phyloP scores from a whole-genome alignment of 2,113 vertebrate species.

The Zapornia atra region DNA sequence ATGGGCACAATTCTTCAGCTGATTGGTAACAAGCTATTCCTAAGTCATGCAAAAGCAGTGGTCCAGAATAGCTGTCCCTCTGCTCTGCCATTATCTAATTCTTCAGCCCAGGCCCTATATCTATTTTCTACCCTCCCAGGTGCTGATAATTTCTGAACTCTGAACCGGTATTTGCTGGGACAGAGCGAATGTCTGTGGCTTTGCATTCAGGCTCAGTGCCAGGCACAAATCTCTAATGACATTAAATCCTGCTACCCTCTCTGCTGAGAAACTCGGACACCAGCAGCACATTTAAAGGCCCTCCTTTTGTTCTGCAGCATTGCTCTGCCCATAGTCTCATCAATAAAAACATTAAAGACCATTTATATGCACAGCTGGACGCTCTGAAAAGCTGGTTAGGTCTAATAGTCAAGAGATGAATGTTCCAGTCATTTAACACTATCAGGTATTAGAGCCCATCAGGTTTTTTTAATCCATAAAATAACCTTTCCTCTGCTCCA shows the following conservation, averaged over 20 bases:
- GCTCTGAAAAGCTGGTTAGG: neutral
- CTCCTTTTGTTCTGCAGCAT: neutral
- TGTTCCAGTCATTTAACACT: neutral
- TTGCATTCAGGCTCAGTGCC: neutral
- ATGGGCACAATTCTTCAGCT: neutral
- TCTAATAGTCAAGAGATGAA: neutral
- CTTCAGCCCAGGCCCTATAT: neutral
- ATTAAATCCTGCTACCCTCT: neutral
- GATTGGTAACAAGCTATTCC: neutral
- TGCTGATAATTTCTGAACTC: neutral
- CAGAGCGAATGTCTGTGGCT: neutral
- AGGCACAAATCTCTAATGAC: slow-evolving; percentile 11
- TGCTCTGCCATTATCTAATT: neutral
- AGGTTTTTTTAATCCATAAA: neutral
- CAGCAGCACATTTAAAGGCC: neutral
- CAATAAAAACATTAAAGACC: neutral
- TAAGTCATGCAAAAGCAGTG: neutral
- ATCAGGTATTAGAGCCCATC: neutral
- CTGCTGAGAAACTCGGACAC: neutral
- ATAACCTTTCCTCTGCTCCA: neutral
- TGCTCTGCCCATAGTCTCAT: neutral
- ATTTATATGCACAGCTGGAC: slow-evolving; percentile 38
- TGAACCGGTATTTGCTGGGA: neutral
- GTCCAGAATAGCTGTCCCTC: neutral
- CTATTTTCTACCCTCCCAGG: neutral